Evolutionary conservation across 2,113 vertebrate genomes (phyloP), one percentile per base, ranked within the genome.

Genomic region (Pleuronectes platessa): DNA sequence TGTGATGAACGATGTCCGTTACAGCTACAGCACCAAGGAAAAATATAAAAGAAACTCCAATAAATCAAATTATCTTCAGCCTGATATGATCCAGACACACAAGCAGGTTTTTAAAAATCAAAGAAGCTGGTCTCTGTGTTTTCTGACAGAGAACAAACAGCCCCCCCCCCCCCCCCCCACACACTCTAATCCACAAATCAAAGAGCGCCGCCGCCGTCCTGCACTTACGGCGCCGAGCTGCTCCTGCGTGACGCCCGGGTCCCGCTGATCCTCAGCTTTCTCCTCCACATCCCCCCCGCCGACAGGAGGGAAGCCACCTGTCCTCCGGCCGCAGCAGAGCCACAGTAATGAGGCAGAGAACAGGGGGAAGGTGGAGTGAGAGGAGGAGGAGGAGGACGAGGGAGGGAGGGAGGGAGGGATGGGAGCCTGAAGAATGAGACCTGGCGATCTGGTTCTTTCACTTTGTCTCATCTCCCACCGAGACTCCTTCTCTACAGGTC

Each of bases 281-380:
- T 91, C 77, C 66, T 93, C 90, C 90, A 93, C 92, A 92, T 93
- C 55, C 78, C 89, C 79, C 76, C 82, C 18, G 58, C 58, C 58
- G 12, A 71, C 68, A 55, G 81, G 63, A 80, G 66, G 24, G 11
- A 72, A 15, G 59, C 31, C 68, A 67, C 83, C 87, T 82, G 82
- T 40, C 70, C 61, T 49, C 65, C 83, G 62, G 64, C 77, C 56
- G 68, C 26, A 18, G 66, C 37, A 9, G 35, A 6, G 75, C 9
- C 20, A 45, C 56, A 23, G n/a, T 14, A 45, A 55, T 27, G 42
- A 80, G 42, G n/a, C 31, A 24, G 51, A 54, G 3, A 10, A 5
- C 14, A 10, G 59, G 18, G 18, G 24, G 37, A 42, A 17, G 74
- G 70, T 45, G 55, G 26, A 68, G 59, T 1, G 37, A 73, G 3